These are phyloP conservation scores for Mimumesa dahlbomi DNA, from an alignment of 2,888 invertebrate genomes.

Conservation along the genomic window DNA sequence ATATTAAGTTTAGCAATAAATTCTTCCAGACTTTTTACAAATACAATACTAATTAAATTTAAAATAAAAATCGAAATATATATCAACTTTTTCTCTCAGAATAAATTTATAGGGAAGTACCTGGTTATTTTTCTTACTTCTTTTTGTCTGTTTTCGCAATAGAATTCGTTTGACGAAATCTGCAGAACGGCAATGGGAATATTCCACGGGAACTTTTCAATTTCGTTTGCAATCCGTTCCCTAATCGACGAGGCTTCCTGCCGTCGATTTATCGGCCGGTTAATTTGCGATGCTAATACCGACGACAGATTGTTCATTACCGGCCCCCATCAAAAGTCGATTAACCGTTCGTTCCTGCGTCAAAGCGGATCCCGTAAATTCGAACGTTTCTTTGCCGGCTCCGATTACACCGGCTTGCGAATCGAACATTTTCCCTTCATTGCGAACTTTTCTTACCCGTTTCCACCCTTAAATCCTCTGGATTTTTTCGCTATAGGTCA, in stretches of 20 bases:
- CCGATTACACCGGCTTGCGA: neutral
- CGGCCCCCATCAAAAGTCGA: constrained; percentile 16
- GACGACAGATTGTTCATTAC: constrained; percentile 32
- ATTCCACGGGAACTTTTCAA: constrained; percentile 7
- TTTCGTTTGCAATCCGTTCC: neutral
- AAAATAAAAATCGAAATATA: neutral
- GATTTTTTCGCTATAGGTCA: neutral
- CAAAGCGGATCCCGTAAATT: constrained; percentile 7
- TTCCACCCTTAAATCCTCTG: neutral
- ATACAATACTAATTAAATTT: neutral
- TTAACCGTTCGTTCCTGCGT: constrained; percentile 24
- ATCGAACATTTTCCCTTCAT: constrained; percentile 10
- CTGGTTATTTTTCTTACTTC: too few relatives aligned
- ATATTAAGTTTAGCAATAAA: too few relatives aligned
- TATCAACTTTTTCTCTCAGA: neutral
- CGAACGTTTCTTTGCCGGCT: neutral
- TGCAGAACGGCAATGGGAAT: too few relatives aligned
- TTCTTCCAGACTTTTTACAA: neutral
- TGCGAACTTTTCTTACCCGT: constrained; percentile 4
- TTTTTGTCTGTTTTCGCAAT: too few relatives aligned
- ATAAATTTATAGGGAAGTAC: too few relatives aligned
- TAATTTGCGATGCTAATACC: constrained; percentile 32
- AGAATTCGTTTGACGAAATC: too few relatives aligned
- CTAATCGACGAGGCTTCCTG: constrained; percentile 10
- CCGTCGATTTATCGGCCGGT: neutral